Conservation (phyloP, 2,888 invertebrate species). For the Euzophera pinguis region DNA sequence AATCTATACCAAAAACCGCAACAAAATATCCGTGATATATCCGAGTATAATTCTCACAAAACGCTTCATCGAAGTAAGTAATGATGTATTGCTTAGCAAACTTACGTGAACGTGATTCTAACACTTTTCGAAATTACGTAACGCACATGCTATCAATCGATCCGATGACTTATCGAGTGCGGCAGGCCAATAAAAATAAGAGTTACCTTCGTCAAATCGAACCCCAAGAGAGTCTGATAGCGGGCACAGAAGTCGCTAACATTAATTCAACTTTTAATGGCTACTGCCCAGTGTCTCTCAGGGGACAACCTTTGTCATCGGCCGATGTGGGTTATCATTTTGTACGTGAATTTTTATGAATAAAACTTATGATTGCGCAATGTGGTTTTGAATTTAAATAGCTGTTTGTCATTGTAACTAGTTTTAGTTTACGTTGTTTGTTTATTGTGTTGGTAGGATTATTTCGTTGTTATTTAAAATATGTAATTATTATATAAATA, state of each 20-base stretch:
- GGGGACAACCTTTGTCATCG: slow-evolving; percentile 52
- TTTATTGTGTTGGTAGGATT: neutral
- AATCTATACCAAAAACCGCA: no score
- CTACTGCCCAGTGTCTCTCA: slow-evolving; percentile 39
- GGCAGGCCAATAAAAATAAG: slow-evolving; percentile 17
- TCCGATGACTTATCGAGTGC: slow-evolving; percentile 2
- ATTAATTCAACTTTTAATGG: slow-evolving; percentile 68
- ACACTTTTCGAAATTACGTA: no score
- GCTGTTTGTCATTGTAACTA: slow-evolving; percentile 5
- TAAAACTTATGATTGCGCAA: slow-evolving; percentile 26
- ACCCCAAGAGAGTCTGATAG: slow-evolving; percentile 39
- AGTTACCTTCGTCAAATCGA: slow-evolving; percentile 40
- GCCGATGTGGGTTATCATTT: slow-evolving; percentile 49
- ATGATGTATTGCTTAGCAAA: no score
- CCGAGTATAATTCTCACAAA: no score
- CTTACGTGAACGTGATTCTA: no score
- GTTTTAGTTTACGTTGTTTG: neutral
- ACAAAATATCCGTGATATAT: no score
- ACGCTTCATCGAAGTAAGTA: no score
- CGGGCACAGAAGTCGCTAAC: slow-evolving; percentile 38
- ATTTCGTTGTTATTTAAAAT: no score
- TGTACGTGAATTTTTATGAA: slow-evolving; percentile 33
- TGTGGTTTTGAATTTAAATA: slow-evolving; percentile 19
- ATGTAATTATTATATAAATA: no score
- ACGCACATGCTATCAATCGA: no score